A percentile compares a stretch with the other conserved stretches of the same genome.
Evolutionary conservation across 2,113 vertebrate species (phyloP).

Genomic region (Nymphicus hollandicus): DNA sequence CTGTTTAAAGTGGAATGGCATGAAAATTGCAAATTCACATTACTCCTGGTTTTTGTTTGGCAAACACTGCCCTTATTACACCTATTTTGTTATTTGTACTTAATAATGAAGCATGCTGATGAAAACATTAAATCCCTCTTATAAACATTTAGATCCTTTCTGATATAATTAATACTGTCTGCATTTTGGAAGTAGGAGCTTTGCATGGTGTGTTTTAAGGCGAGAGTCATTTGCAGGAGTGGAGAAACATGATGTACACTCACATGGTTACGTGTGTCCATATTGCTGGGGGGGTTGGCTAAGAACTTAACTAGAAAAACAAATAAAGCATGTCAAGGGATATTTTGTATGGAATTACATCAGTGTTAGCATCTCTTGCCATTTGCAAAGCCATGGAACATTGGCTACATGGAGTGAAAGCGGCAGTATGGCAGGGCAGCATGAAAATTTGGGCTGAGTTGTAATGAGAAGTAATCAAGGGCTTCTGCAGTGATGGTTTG

Average conservation of each 20-base stretch:
- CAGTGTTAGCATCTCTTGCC: accelerated
- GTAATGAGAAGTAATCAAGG: not conserved
- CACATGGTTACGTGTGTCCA: not conserved
- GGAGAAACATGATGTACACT: not conserved
- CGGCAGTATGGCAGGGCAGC: not conserved
- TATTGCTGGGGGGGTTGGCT: not conserved
- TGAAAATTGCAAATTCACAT: not conserved
- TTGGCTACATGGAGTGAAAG: not conserved
- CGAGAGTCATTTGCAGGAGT: not conserved
- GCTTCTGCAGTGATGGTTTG: not conserved
- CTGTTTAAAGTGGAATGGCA: not conserved
- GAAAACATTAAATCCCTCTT: not conserved
- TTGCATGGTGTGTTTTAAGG: not conserved
- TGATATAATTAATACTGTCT: not conserved
- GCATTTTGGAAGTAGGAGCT: not conserved
- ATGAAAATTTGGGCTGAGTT: not conserved
- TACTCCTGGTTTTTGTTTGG: not conserved
- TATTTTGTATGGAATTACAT: not conserved
- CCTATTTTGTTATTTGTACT: not conserved
- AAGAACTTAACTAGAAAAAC: not conserved
- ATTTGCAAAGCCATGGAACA: not conserved
- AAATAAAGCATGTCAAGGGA: not conserved
- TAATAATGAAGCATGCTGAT: not conserved
- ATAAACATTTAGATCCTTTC: not conserved
- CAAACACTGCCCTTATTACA: not conserved